phyloP scores from a whole-genome alignment of 2,113 vertebrate species.

The Rhagologus leucostigma region DNA sequence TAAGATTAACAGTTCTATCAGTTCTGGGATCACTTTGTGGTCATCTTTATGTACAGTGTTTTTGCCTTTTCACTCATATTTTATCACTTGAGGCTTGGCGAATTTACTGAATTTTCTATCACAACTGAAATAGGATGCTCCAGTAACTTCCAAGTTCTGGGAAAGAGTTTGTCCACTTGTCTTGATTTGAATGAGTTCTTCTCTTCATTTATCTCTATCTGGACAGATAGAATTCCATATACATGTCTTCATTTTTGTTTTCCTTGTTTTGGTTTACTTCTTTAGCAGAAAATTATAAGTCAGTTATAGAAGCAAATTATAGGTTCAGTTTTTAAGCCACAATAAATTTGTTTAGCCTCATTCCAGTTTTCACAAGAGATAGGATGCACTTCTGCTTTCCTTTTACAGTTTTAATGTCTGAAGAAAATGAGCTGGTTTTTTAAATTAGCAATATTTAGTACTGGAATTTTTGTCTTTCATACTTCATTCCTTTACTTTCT shows the following conservation, averaged over 20 bases:
- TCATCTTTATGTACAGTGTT: background rate
- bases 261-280: background rate
- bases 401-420: background rate
- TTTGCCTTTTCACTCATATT: background rate
- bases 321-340: background rate
- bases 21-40: background rate
- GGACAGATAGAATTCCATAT: background rate
- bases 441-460: background rate
- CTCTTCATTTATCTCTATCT: background rate
- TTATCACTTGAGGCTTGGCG: background rate
- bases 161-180: background rate
- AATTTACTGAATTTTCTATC: background rate
- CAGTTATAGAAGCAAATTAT: background rate
- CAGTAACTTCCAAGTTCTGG: background rate
- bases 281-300: background rate
- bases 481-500: background rate
- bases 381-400: background rate
- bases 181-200: background rate
- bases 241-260: background rate
- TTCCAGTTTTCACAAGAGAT: background rate
- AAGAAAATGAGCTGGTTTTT: background rate
- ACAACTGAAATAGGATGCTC: background rate
- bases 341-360: background rate
- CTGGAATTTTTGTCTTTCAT: background rate
- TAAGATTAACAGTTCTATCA: background rate